A percentile compares a stretch with the other conserved stretches of the same genome.
phyloP scores from a whole-genome alignment of 2,797 vertebrate genomes.

The Hippoglossus hippoglossus region DNA sequence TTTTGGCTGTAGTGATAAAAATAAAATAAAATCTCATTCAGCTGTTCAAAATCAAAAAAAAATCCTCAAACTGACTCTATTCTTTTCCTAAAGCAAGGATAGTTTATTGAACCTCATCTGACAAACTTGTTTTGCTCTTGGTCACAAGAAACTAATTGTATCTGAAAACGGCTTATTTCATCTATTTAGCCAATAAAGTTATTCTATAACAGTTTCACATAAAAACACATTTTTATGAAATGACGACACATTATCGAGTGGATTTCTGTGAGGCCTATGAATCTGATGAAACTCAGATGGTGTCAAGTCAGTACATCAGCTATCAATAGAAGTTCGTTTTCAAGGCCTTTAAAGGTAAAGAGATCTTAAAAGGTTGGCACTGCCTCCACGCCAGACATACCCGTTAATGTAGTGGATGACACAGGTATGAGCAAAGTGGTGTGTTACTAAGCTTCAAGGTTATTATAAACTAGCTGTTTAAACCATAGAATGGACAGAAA shows the following conservation, averaged over 20 bases:
- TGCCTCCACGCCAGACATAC: neutral
- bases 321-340: constrained; percentile 9
- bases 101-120: constrained; percentile 23
- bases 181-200: constrained; percentile 26
- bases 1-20: constrained; percentile 22
- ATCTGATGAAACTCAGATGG: constrained; percentile 11
- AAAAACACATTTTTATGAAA: constrained; percentile 16
- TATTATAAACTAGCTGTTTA: neutral
- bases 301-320: constrained; percentile 19
- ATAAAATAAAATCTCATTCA: constrained; percentile 24
- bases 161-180: constrained; percentile 22
- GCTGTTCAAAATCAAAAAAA: constrained; percentile 24
- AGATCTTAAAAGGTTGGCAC: constrained; percentile 25
- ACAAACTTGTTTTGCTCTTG: constrained; percentile 24
- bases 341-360: constrained; percentile 18
- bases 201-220: constrained; percentile 3
- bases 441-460: neutral
- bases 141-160: constrained; percentile 3
- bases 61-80: neutral
- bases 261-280: constrained; percentile 15
- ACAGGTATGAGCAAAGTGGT: neutral
- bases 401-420: neutral
- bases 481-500: too few species aligned
- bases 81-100: neutral
- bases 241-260: constrained; percentile 9